These are phyloP conservation scores for Rattus norvegicus DNA, from an alignment of 2,113 vertebrate genomes.

Conservation along the genomic window GRCr8 NC_086039.1:111429001-111429500, in stretches of 20 bases:
- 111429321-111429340: constrained; percentile 41
- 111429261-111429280: constrained; percentile 20
- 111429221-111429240: neutral
- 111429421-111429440: constrained; percentile 1
- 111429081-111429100: neutral
- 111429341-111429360: constrained; percentile 51
- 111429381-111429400: constrained; percentile 53
- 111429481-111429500: constrained; percentile 39
- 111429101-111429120: neutral
- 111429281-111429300: neutral
- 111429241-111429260: neutral
- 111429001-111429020: neutral
- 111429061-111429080: neutral
- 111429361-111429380: constrained; percentile 53
- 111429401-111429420: constrained; percentile 58
- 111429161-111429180: neutral
- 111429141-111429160: neutral
- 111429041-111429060: neutral
- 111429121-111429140: neutral
- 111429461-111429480: constrained; percentile 47
- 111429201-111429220: neutral
- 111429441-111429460: constrained; percentile 1
- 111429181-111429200: neutral
- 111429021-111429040: neutral
- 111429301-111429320: neutral